phyloP scores from a whole-genome alignment of 2,797 vertebrate genomes.

The Chlorospingus flavigularis region DNA sequence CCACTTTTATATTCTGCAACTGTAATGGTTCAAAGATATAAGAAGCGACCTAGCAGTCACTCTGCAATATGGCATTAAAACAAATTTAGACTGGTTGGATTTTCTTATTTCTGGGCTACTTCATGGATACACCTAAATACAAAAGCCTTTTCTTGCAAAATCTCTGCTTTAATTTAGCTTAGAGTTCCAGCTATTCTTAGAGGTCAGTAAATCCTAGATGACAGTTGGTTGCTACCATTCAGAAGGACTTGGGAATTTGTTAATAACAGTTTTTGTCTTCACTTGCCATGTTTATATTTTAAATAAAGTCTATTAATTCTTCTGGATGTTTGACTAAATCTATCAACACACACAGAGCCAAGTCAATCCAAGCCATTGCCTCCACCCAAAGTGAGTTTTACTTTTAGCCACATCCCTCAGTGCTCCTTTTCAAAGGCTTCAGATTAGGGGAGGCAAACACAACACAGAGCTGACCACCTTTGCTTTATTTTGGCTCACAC shows the following conservation, averaged over 20 bases:
- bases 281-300: background rate
- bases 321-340: background rate
- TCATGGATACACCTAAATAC: background rate
- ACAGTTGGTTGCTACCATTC: background rate
- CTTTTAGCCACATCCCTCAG: background rate
- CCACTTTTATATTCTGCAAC: background rate
- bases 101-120: background rate
- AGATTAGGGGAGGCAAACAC: background rate
- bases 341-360: background rate
- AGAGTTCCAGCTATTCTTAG: background rate
- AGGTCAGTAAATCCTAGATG: background rate
- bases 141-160: background rate
- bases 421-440: background rate
- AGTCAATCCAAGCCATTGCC: background rate
- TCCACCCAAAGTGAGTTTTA: background rate
- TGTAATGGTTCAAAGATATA: background rate
- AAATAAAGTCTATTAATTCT: conserved; percentile 29
- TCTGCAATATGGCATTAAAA: background rate
- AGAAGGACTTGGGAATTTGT: background rate
- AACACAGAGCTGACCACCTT: background rate
- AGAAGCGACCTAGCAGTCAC: background rate
- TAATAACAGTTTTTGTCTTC: background rate
- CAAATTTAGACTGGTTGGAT: background rate
- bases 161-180: background rate
- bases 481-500: background rate